Base-by-base conservation (phyloP, 1,140 invertebrate genomes). In the Lepidostoma basale region DNA sequence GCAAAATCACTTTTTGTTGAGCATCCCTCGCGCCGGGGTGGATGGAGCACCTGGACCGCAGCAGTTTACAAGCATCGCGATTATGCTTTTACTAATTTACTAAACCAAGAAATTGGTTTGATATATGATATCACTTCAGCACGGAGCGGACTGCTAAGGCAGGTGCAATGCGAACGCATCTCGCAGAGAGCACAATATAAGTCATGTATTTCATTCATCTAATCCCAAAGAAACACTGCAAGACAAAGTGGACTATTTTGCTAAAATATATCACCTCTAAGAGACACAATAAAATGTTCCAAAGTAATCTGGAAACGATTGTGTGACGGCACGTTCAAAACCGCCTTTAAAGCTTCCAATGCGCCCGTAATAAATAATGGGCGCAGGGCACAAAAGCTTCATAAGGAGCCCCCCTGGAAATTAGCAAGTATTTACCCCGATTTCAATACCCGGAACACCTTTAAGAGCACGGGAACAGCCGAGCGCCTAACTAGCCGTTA, bases 261-360 rank as follows among this genome's bases (percentile, higher is more conserved):
- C 42, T 2, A 16, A 16, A 45, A 45, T 20, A 45, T 8, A 14
- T 26, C 33, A 8, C 18, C 8, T 56, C n/a, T 16, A 14, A 56
- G 20, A 22, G 16, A 59, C 36, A 52, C 62, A 65, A 65, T 65
- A 65, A 62, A 65, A 49, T 47, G 44, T 52, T 65, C 22, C 4
- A 42, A 56, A 30, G 42, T 69, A 69, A 69, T 69, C 67, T 56
- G 10, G 22, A 30, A 40, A 25, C 28, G 36, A 22, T 14, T 22
- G 62, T 69, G 67, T 62, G 36, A 49, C 60, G 42, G 60, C 67
- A 69, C 67, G 67, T 59, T 54, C 67, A 33, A 64, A 64, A 30
- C 39, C 40, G 14, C 49, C 28, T 18, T 52, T 20, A 49, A 44
- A 12, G 36, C 14, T 59, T 25, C 28, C 23, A 62, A 62, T 62